Evolutionary conservation across 1,140 invertebrate species (phyloP), one percentile per base, ranked within the genome.

Genomic region (Drosophila fuyamai): DNA sequence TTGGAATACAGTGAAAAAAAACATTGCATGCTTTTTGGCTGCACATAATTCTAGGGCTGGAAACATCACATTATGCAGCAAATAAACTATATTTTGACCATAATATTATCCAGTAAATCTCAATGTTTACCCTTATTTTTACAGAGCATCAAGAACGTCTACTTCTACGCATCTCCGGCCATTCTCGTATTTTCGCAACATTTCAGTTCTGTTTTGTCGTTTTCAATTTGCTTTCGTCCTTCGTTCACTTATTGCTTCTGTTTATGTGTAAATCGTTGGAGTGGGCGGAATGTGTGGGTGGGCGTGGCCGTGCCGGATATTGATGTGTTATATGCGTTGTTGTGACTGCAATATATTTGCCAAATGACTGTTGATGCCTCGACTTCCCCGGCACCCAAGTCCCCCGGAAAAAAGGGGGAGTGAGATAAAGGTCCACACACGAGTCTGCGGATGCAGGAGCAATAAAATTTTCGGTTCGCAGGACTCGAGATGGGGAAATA

Each of bases 131-230:
- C 29, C 10, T 13, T 1, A 16, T 12, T 51, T 36, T 9, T 23
- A n/a, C 4, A 58, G 13, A 35, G 36, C 40, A 48, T 32, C 1
- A 35, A 12, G 3, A 27, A n/a, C 5, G 13, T 23, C 0, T 1
- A 13, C 23, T 60, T 43, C n/a, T 10, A 0, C 4, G 10, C 1
- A n/a, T 13, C 0, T 1, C 14, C 13, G 10, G 1, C 3, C 29
- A 46, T 40, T 36, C 35, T 53, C 38, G 14, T 53, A 16, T 44
- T 68, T 71, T 76, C 58, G 46, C 66, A 51, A 60, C 41, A 41
- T 40, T 58, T 58, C 63, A 35, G 53, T 82, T 86, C 83, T 77
- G 71, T 79, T 79, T 88, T 88, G 84, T 80, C 72, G 86, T 79
- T 88, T 89, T 79, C 84, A 83, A 88, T 86, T 86, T 77, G 61